These are phyloP conservation scores for Halictus quadricinctus DNA, from an alignment of 2,888 invertebrate species.

Conservation along the genomic window DNA sequence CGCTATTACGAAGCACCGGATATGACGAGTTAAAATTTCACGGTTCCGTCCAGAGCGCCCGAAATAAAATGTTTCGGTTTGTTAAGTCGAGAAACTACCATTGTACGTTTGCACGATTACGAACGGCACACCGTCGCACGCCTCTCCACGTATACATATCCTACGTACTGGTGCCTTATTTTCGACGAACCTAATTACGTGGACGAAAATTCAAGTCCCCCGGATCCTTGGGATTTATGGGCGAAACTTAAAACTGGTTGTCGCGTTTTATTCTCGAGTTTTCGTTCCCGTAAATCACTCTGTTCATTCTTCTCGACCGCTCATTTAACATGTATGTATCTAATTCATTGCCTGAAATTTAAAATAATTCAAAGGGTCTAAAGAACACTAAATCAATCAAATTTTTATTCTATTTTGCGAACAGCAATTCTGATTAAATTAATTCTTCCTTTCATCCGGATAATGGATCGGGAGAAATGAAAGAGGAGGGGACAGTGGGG, in stretches of 20 bases:
- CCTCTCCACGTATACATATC: neutral
- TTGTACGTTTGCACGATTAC: slow-evolving; percentile 38
- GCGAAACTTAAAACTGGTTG: neutral
- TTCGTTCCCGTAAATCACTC: neutral
- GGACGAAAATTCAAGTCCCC: slow-evolving; percentile 19
- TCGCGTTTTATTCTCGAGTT: neutral
- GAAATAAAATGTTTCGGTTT: slow-evolving; percentile 50
- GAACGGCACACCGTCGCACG: neutral
- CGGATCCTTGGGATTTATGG: neutral
- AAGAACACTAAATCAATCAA: neutral
- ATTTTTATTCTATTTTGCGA: neutral
- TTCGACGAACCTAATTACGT: slow-evolving; percentile 42
- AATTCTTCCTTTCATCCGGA: neutral
- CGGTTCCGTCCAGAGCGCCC: slow-evolving; percentile 4
- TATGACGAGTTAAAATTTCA: slow-evolving; percentile 51
- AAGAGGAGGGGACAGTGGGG: neutral
- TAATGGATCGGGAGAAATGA: neutral
- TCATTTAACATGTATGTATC: neutral
- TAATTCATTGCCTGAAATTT: neutral
- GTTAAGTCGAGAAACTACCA: slow-evolving; percentile 23
- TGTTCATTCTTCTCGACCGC: neutral
- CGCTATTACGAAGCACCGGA: slow-evolving; percentile 1
- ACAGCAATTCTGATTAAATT: neutral
- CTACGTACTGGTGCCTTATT: neutral
- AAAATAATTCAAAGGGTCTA: neutral